Conservation (phyloP, 2,797 vertebrate genomes). For the Apogon talboti region DNA sequence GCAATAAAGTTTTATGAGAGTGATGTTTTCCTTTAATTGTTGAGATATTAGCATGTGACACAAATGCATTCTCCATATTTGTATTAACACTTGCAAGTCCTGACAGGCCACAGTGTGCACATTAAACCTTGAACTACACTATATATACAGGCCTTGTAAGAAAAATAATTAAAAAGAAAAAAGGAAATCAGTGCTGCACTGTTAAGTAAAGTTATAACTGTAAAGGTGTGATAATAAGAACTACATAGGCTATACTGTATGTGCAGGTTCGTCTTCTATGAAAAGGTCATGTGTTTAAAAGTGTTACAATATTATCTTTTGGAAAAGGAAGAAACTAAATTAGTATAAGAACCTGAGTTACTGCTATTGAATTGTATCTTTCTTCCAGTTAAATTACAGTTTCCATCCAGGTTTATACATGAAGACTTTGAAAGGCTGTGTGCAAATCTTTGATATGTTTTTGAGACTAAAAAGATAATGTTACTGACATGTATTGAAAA, state of each 20-base stretch:
- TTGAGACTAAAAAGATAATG: too few species aligned
- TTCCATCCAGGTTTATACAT: too few species aligned
- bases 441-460: too few species aligned
- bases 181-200: slow-evolving; percentile 5
- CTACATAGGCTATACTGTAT: slow-evolving; percentile 17
- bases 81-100: slow-evolving; percentile 22
- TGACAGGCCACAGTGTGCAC: slow-evolving; percentile 38
- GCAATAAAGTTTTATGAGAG: slow-evolving; percentile 2
- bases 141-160: slow-evolving; percentile 42
- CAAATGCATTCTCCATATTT: slow-evolving; percentile 19
- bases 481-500: too few species aligned
- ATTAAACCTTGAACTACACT: slow-evolving; percentile 43
- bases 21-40: neutral
- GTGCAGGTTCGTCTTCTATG: slow-evolving; percentile 22
- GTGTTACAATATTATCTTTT: neutral
- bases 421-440: too few species aligned
- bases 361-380: too few species aligned
- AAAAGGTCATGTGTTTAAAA: slow-evolving; percentile 33
- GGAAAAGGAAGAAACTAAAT: slow-evolving; percentile 7
- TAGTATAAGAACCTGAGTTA: too few species aligned
- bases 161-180: neutral
- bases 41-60: slow-evolving; percentile 5
- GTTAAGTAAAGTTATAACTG: slow-evolving; percentile 20
- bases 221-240: neutral
- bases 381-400: too few species aligned